phyloP scores from a whole-genome alignment of 1,140 invertebrate species.

The Caenorhabditis briggsae region DNA sequence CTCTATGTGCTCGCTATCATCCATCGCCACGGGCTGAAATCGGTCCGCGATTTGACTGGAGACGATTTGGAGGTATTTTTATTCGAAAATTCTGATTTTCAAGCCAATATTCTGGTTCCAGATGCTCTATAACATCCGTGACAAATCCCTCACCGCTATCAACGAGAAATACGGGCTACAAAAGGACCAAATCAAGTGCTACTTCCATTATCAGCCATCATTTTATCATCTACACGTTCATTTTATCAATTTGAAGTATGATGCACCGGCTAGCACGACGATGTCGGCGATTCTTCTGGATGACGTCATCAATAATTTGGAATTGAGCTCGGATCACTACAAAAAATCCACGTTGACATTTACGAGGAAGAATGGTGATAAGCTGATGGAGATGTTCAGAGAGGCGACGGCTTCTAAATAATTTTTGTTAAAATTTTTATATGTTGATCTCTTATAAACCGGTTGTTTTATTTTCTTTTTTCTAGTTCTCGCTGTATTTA shows the following conservation, averaged over 20 bases:
- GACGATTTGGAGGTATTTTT: conserved; percentile 87
- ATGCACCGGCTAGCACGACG: conserved; percentile 49
- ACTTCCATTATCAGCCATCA: conserved; percentile 95
- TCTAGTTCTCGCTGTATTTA: no score
- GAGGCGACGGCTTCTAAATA: neutral
- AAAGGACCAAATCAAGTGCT: conserved; percentile 84
- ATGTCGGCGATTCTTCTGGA: conserved; percentile 60
- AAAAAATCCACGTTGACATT: conserved; percentile 61
- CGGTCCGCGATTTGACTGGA: conserved; percentile 85
- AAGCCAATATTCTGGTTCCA: no score
- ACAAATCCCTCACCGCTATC: conserved; percentile 85
- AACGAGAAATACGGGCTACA: conserved; percentile 85
- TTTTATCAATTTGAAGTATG: conserved; percentile 83
- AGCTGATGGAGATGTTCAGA: conserved; percentile 56
- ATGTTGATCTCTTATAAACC: neutral
- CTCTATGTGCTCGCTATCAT: conserved; percentile 89
- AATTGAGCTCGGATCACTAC: conserved; percentile 52
- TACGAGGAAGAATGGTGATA: conserved; percentile 56
- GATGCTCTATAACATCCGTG: conserved; percentile 80
- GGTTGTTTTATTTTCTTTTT: no score
- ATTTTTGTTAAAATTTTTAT: neutral
- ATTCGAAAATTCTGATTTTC: conserved; percentile 82
- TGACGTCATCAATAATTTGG: conserved; percentile 64
- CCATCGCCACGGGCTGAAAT: conserved; percentile 84
- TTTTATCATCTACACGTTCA: conserved; percentile 97